Base-by-base conservation (phyloP, 2,888 invertebrate genomes). In the Drosophila demipolita region DNA sequence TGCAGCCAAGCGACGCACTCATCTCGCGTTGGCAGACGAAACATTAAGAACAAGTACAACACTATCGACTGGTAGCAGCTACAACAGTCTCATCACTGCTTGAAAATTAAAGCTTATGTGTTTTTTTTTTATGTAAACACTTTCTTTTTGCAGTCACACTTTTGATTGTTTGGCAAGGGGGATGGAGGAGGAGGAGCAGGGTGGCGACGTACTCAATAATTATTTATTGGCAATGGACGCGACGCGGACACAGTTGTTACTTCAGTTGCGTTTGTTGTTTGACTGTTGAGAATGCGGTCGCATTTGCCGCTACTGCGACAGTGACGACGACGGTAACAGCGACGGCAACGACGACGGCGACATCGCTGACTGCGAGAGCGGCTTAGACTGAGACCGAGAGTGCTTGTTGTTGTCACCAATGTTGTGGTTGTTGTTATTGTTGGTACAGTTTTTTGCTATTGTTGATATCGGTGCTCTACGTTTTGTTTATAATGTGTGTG, bases 211-310 rank as follows among this genome's bases (percentile, higher is more conserved):
- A 59, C 66, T 66, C 63, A 36, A 36, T 54, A 59, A 48, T 23
- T 45, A 5, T 60, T 49, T 72, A 48, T 55, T 48, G 38, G 36
- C 59, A 67, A 65, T 75, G 38, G 73, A 69, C 66, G 72, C 64
- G 60, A 70, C 78, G 82, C 83, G 78, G 74, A 79, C 65, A 73
- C 61, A 66, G 80, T 83, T 85, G 85, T 85, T 83, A 87, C 85
- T 85, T 86, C 87, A 82, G 69, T 87, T 87, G 83, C 83, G 87
- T 76, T 84, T 86, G 87, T 81, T 83, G 85, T 84, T 87, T 85
- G 87, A 85, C 87, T 85, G 45, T 45, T 45, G 85, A 85, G 85
- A 85, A 85, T 83, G 76, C 77, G 87, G 76, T 62, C 79, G 82
- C 72, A 58, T 64, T 71, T 73, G 84, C 55, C 67, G 75, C 73